Conservation (phyloP, 2,113 vertebrate genomes). For the Athene noctua region DNA sequence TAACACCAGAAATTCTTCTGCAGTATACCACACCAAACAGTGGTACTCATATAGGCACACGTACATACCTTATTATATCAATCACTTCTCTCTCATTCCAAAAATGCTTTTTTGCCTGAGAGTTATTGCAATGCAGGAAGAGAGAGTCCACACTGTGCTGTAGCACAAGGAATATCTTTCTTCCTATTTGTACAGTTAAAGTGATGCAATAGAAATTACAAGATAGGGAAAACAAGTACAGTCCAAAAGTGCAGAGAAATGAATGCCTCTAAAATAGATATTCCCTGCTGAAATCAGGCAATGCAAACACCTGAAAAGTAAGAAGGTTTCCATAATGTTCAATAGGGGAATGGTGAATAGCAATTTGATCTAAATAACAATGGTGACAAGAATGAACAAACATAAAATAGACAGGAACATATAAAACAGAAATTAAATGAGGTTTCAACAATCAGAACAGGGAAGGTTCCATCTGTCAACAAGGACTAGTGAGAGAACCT, state of each 20-base stretch:
- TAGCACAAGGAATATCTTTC: neutral
- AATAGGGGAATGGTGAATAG: neutral
- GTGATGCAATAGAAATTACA: neutral
- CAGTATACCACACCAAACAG: neutral
- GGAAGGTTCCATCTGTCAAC: neutral
- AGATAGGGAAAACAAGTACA: neutral
- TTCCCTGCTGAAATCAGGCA: neutral
- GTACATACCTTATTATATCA: neutral
- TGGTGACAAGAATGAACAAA: neutral
- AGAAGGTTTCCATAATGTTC: neutral
- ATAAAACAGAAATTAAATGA: neutral
- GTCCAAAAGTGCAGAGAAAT: neutral
- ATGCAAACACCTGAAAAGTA: neutral
- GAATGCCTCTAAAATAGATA: neutral
- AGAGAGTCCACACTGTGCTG: neutral
- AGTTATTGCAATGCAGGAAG: neutral
- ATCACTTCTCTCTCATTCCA: neutral
- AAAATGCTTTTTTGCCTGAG: neutral
- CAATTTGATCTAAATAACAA: neutral
- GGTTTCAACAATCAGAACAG: neutral
- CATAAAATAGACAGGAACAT: neutral
- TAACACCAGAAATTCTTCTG: neutral
- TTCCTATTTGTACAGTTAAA: neutral
- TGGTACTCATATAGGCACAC: neutral
- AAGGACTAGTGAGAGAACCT: neutral